phyloP scores from a whole-genome alignment of 2,888 invertebrate species.

The Aleiodes leptofemur region DNA sequence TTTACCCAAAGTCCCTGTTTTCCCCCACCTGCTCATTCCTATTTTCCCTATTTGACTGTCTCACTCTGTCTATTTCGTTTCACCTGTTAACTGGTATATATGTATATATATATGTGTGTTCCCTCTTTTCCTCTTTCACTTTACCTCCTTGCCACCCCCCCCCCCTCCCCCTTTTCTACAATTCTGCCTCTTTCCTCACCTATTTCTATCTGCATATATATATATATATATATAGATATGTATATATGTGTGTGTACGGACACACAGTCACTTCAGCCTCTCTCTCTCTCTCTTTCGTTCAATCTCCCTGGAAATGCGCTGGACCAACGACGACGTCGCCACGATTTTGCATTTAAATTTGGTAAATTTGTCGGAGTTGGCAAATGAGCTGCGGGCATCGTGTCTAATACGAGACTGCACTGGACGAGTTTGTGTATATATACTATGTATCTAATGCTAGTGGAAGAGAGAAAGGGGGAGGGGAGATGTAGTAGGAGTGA shows the following conservation, averaged over 20 bases:
- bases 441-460: slow-evolving; percentile 65
- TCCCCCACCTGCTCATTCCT: slow-evolving; percentile 49
- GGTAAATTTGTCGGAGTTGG: slow-evolving; percentile 74
- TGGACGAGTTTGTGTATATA: slow-evolving; percentile 55
- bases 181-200: slow-evolving; percentile 32
- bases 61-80: slow-evolving; percentile 46
- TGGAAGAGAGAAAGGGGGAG: slow-evolving; percentile 51
- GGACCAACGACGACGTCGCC: slow-evolving; percentile 57
- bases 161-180: too few relatives aligned
- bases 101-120: slow-evolving; percentile 13
- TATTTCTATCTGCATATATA: neutral
- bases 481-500: slow-evolving; percentile 2
- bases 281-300: slow-evolving; percentile 41
- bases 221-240: neutral
- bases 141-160: slow-evolving; percentile 38
- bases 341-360: slow-evolving; percentile 75
- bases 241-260: slow-evolving; percentile 5
- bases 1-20: slow-evolving; percentile 50
- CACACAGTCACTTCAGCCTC: slow-evolving; percentile 42
- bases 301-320: slow-evolving; percentile 45
- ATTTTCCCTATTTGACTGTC: slow-evolving; percentile 54
- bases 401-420: slow-evolving; percentile 68
- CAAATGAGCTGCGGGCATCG: slow-evolving; percentile 72
- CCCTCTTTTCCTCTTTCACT: slow-evolving; percentile 43
- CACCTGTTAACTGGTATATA: slow-evolving; percentile 18